Percentiles rank a stretch among this genome's conserved stretches.
Evolutionary conservation across 92 coral and sea anemone species (phyloP).

Genomic region (Blastomussa wellsi): DNA sequence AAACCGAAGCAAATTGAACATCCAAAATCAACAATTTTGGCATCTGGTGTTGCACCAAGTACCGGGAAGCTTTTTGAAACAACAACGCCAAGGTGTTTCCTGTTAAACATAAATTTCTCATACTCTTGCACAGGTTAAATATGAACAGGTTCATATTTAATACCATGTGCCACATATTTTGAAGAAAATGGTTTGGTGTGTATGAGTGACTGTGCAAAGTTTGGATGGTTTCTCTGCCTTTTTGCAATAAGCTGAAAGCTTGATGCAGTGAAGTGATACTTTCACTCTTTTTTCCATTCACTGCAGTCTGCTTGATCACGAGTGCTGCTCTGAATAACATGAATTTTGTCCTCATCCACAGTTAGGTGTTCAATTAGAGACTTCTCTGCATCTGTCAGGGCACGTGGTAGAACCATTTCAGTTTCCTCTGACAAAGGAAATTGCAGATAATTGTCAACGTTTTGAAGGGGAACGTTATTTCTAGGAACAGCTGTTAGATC

Average conservation of each 20-base stretch:
- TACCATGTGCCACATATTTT: constrained; percentile 39
- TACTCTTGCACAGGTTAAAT: constrained; percentile 38
- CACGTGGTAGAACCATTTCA: constrained; percentile 21
- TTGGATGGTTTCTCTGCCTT: constrained; percentile 47
- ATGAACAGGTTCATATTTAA: constrained; percentile 51
- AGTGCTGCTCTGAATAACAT: constrained; percentile 31
- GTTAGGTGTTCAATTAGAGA: not conserved
- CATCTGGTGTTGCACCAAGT: constrained; percentile 60
- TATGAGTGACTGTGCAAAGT: constrained; percentile 32
- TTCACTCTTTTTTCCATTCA: constrained; percentile 31
- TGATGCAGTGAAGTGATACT: constrained; percentile 51
- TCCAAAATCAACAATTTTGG: constrained; percentile 37
- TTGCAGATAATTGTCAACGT: not conserved
- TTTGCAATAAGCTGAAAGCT: constrained; percentile 23
- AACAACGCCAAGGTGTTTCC: constrained; percentile 31
- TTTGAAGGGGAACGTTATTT: not conserved
- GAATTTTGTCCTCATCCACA: constrained; percentile 26
- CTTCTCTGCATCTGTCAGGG: constrained; percentile 23
- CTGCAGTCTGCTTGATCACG: constrained; percentile 30
- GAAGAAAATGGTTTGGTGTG: constrained; percentile 35
- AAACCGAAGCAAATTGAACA: constrained; percentile 22
- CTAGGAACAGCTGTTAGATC: constrained; percentile 43
- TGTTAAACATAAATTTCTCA: constrained; percentile 32
- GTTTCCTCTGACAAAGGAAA: constrained; percentile 28
- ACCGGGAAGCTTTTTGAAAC: constrained; percentile 25